Conservation (phyloP, 2,888 invertebrate genomes). For the Protophormia terraenovae region DNA sequence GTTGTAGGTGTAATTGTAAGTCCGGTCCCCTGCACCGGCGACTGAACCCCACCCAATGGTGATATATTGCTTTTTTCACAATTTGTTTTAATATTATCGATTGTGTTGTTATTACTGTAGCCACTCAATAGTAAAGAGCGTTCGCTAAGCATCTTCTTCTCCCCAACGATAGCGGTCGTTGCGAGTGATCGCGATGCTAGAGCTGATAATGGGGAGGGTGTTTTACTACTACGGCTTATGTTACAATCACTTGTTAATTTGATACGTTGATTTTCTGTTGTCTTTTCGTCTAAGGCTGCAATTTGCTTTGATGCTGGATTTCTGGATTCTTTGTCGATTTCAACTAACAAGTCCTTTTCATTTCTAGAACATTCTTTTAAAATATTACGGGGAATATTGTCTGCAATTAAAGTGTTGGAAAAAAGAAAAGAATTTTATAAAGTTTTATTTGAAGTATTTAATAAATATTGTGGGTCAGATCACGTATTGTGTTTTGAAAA, state of each 20-base stretch:
- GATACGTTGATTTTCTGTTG: neutral
- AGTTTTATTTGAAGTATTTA: neutral
- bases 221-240: neutral
- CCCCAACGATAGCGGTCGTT: slow-evolving; percentile 69
- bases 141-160: slow-evolving; percentile 81
- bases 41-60: slow-evolving; percentile 58
- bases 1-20: slow-evolving; percentile 69
- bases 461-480: slow-evolving; percentile 8
- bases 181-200: neutral
- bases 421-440: neutral
- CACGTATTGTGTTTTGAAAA: neutral
- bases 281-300: neutral
- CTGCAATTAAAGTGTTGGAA: slow-evolving; percentile 21
- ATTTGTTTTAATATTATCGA: slow-evolving; percentile 77
- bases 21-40: slow-evolving; percentile 43
- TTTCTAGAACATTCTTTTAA: slow-evolving; percentile 15
- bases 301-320: neutral
- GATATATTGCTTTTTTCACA: slow-evolving; percentile 73
- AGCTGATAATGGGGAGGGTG: neutral
- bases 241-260: neutral
- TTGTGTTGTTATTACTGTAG: slow-evolving; percentile 74
- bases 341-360: slow-evolving; percentile 3
- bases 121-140: slow-evolving; percentile 78
- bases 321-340: neutral
- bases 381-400: slow-evolving; percentile 37